Percentiles rank a stretch among this genome's conserved stretches.
Conservation (phyloP, 2,888 invertebrate genomes). For the Lottia gigantea region DNA sequence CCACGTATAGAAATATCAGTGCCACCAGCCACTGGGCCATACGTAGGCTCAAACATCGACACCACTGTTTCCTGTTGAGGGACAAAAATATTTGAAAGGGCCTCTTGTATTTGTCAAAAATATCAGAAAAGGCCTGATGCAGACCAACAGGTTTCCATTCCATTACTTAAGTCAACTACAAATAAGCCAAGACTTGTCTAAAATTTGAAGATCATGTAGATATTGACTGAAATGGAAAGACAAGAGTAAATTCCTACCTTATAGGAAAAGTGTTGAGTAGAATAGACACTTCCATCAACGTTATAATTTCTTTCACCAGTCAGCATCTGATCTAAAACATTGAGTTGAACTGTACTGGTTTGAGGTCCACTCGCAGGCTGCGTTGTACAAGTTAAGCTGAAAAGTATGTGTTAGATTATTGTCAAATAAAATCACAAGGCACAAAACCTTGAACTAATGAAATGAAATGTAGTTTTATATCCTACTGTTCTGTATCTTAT, state of each 20-base stretch:
- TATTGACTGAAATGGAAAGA: too few relatives aligned
- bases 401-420: not conserved
- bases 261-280: slow-evolving; percentile 18
- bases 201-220: too few relatives aligned
- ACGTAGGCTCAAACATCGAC: slow-evolving; percentile 40
- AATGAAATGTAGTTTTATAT: too few relatives aligned
- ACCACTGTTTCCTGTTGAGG: slow-evolving; percentile 29
- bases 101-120: not conserved
- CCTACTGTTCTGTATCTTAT: too few relatives aligned
- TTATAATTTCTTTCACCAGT: slow-evolving; percentile 17
- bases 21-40: slow-evolving; percentile 67
- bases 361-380: not conserved
- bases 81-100: not conserved
- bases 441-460: too few relatives aligned
- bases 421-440: too few relatives aligned
- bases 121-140: not conserved
- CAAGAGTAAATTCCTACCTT: slow-evolving; percentile 17
- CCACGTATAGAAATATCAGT: slow-evolving; percentile 64
- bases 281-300: slow-evolving; percentile 15
- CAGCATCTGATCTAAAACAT: slow-evolving; percentile 13
- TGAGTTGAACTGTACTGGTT: slow-evolving; percentile 15
- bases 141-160: too few relatives aligned
- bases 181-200: too few relatives aligned
- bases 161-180: too few relatives aligned
- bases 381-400: slow-evolving; percentile 28